Conservation (phyloP, 2,888 invertebrate genomes). For the Polietes domitor region DNA sequence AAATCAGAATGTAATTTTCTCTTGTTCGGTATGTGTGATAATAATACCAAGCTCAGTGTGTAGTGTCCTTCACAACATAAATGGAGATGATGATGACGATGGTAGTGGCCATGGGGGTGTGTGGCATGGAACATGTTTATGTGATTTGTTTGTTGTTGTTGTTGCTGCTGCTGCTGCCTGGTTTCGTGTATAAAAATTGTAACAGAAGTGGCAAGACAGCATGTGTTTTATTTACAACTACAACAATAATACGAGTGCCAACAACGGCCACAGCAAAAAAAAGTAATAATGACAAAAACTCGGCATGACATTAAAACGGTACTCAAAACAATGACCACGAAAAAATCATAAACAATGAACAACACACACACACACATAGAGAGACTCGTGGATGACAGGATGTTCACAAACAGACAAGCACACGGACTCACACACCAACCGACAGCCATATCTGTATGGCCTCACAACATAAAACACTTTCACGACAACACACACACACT, state of each 20-base stretch:
- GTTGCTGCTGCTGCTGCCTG: neutral
- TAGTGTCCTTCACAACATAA: conserved; percentile 47
- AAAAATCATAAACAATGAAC: conserved; percentile 47
- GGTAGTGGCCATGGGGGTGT: neutral
- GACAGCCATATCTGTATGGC: neutral
- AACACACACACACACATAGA: conserved; percentile 7
- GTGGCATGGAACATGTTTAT: neutral
- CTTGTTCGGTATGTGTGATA: conserved; percentile 34
- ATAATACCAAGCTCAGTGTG: conserved; percentile 53
- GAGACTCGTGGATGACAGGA: conserved; percentile 1
- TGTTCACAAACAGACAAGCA: neutral
- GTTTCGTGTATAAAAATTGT: conserved; percentile 43
- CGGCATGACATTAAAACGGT: conserved; percentile 63
- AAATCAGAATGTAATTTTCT: conserved; percentile 56
- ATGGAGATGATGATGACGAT: neutral
- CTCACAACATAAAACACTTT: conserved; percentile 10
- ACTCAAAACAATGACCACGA: conserved; percentile 54
- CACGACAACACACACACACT: neutral
- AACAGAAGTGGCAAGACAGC: conserved; percentile 44
- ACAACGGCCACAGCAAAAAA: conserved; percentile 15
- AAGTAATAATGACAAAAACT: conserved; percentile 64
- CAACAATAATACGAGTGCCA: conserved; percentile 32
- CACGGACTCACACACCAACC: neutral
- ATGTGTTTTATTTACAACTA: conserved; percentile 56
- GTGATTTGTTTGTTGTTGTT: neutral